phyloP scores from a whole-genome alignment of 2,888 invertebrate species.

The Ferdinandea cuprea region DNA sequence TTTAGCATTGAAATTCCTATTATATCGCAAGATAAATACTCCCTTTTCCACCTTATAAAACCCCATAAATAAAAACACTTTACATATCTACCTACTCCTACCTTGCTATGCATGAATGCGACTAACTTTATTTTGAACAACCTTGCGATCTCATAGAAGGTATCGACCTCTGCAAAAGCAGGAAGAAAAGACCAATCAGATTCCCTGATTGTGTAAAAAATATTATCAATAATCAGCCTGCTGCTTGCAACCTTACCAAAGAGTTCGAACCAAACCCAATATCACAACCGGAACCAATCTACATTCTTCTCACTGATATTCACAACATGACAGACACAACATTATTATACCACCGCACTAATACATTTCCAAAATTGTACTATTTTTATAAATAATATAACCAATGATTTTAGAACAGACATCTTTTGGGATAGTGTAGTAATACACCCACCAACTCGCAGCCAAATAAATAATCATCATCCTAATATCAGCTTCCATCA shows the following conservation, averaged over 20 bases:
- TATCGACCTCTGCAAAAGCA: too few relatives aligned
- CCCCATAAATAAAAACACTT: slow-evolving; percentile 22
- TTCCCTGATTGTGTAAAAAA: slow-evolving; percentile 9
- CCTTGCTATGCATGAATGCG: slow-evolving; percentile 4
- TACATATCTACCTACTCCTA: slow-evolving; percentile 26
- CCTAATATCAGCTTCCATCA: neutral
- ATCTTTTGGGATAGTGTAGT: slow-evolving; percentile 8
- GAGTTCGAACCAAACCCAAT: neutral
- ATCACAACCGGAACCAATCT: slow-evolving; percentile 25
- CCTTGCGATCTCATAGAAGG: too few relatives aligned
- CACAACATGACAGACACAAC: neutral
- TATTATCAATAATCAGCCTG: too few relatives aligned
- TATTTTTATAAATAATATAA: slow-evolving; percentile 11
- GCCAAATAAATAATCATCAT: slow-evolving; percentile 12
- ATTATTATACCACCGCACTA: slow-evolving; percentile 1
- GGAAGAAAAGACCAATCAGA: neutral
- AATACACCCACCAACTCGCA: slow-evolving; percentile 11
- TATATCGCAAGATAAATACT: too few relatives aligned
- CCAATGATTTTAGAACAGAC: slow-evolving; percentile 12
- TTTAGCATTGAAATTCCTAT: too few relatives aligned
- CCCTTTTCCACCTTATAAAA: slow-evolving; percentile 21
- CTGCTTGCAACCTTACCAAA: too few relatives aligned
- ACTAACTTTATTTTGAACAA: slow-evolving; percentile 27
- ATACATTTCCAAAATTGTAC: slow-evolving; percentile 19
- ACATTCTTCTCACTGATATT: slow-evolving; percentile 6